These are phyloP conservation scores for Drosophila niveifrons DNA, from an alignment of 2,888 invertebrate species.

Conservation along the genomic window DNA sequence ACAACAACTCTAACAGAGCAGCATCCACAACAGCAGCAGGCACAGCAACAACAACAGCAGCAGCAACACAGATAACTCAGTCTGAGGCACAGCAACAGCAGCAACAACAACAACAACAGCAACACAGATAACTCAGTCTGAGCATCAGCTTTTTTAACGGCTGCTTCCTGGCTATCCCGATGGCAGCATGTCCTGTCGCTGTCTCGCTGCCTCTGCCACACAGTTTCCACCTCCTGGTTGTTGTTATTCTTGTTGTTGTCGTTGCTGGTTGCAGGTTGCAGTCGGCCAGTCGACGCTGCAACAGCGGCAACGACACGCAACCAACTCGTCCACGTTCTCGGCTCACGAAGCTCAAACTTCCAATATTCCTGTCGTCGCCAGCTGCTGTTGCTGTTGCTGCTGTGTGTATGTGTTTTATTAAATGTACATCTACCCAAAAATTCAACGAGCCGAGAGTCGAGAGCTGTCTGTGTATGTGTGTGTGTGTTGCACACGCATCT, in stretches of 20 bases:
- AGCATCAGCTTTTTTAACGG: conserved; percentile 28
- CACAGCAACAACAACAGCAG: conserved; percentile 18
- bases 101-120: conserved; percentile 12
- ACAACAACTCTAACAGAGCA: neutral
- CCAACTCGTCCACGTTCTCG: conserved; percentile 4
- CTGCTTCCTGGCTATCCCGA: conserved; percentile 34
- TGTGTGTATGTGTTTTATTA: conserved; percentile 60
- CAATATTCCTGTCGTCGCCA: conserved; percentile 48
- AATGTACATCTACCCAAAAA: conserved; percentile 66
- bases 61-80: conserved; percentile 8
- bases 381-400: too few species aligned
- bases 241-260: too few species aligned
- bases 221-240: too few species aligned
- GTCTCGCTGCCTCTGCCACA: too few species aligned
- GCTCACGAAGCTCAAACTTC: conserved; percentile 52
- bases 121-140: conserved; percentile 3
- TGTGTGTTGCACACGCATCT: neutral
- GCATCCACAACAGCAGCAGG: conserved; percentile 1
- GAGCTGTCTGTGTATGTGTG: conserved; percentile 1
- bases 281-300: conserved; percentile 20
- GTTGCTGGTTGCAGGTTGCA: conserved; percentile 12
- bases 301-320: conserved; percentile 26
- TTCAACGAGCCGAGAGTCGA: conserved; percentile 43
- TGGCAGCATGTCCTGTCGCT: neutral
- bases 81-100: neutral